These are phyloP conservation scores for Erebia palarica DNA, from an alignment of 2,888 invertebrate genomes.

Conservation along the genomic window DNA sequence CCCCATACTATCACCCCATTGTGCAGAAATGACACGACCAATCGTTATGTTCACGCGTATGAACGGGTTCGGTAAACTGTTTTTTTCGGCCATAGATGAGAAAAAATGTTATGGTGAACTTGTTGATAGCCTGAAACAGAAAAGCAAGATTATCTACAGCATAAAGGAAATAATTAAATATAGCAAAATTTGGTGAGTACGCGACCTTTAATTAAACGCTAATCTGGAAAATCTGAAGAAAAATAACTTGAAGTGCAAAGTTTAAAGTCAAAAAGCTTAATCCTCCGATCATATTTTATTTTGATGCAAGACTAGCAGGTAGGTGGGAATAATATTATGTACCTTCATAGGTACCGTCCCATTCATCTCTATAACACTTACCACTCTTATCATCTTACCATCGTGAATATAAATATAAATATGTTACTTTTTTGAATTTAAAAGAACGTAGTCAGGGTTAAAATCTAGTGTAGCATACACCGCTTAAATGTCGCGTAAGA, in stretches of 20 bases:
- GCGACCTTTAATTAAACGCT: too few species aligned
- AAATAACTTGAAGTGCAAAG: too few species aligned
- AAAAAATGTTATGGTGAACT: constrained; percentile 62
- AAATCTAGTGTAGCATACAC: constrained; percentile 49
- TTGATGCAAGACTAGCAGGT: too few species aligned
- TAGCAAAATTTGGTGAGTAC: too few species aligned
- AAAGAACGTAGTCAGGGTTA: not conserved
- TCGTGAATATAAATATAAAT: too few species aligned
- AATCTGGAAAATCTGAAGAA: too few species aligned
- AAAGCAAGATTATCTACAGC: not conserved
- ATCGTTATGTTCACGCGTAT: constrained; percentile 48
- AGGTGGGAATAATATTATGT: too few species aligned
- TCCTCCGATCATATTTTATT: too few species aligned
- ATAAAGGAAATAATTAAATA: not conserved
- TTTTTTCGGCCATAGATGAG: constrained; percentile 50
- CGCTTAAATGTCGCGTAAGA: constrained; percentile 74
- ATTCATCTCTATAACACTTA: too few species aligned
- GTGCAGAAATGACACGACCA: constrained; percentile 48
- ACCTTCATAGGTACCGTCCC: too few species aligned
- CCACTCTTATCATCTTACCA: too few species aligned
- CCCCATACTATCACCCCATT: constrained; percentile 54
- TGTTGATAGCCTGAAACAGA: constrained; percentile 38
- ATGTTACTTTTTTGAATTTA: not conserved
- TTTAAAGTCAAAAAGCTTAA: too few species aligned
- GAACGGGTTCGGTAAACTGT: constrained; percentile 56